Conservation (phyloP, 2,113 vertebrate species). For the Ameiurus melas region DNA sequence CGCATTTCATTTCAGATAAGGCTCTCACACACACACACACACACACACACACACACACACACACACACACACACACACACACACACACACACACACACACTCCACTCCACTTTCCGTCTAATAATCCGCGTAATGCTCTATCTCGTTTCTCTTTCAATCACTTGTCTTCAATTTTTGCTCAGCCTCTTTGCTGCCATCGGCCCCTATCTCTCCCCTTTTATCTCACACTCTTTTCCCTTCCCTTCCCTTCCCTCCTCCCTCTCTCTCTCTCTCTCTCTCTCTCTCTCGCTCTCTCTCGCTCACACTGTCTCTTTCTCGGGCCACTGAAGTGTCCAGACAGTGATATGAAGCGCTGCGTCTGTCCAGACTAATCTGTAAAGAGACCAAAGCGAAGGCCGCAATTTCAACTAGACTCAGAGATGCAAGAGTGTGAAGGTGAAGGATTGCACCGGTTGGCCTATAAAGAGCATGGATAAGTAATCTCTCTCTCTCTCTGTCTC, state of each 20-base stretch:
- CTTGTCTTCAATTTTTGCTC: slow-evolving; percentile 30
- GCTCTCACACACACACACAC: neutral
- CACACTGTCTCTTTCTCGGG: neutral
- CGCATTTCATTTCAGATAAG: slow-evolving; percentile 31
- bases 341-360: slow-evolving; percentile 9
- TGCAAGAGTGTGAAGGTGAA: neutral
- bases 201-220: neutral
- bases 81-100: neutral
- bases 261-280: neutral
- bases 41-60: slow-evolving; percentile 18
- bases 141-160: slow-evolving; percentile 20
- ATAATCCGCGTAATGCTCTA: slow-evolving; percentile 3
- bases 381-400: slow-evolving; percentile 12
- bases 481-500: neutral
- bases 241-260: neutral
- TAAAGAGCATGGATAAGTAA: slow-evolving; percentile 5
- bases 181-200: neutral
- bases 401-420: neutral
- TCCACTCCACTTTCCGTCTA: neutral
- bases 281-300: neutral
- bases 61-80: neutral
- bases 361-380: slow-evolving; percentile 25
- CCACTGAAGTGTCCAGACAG: neutral
- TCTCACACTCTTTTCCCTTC: neutral
- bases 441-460: slow-evolving; percentile 1